Base-by-base conservation (phyloP, 2,113 vertebrate species). In the Polyodon spathula region DNA sequence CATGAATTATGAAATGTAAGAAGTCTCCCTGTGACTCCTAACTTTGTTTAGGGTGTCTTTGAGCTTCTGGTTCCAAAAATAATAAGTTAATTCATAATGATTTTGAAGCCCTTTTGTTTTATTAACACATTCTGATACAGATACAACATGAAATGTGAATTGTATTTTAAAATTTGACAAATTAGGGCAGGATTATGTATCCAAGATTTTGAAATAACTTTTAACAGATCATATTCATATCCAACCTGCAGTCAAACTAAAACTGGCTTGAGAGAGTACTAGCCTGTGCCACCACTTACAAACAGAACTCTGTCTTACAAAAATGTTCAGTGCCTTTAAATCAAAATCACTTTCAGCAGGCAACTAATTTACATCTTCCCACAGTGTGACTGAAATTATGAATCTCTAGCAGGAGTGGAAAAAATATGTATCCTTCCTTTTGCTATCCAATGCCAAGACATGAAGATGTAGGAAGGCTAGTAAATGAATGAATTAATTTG, bases 351-450 rank as follows among this genome's bases (percentile, higher is more conserved):
- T 50, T 50, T 50, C 11, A 50, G 11, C 11, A 50, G 11, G n/a
- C 46, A 50, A 50, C 37, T 54, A 16, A 54, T 54, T 54, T 54
- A 16, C 53, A 54, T 54, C 53, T 54, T 54, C 53, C 53, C 53
- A 37, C 53, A 17, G 53, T 4, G 5, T 54, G 53, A 54, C 11
- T 54, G 53, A 54, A 11, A 37, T 37, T 16, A 37, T 54, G 9
- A 17, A 10, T 37, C 53, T 54, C 4, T 37, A 7, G n/a, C 16
- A 16, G 53, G 11, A 54, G 16, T n/a, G 12, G 12, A 54, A 54
- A 54, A 54, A 16, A 54, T 17, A 27, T 17, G 53, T 16, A 2
- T 2, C n/a, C 4, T 12, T 8, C 9, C 16, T 54, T 54, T 54
- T 7, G 9, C 9, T 27, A 54, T 27, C 16, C 12, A 6, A 17